Conservation (phyloP, 2,797 vertebrate genomes). For the Caiman crocodilus region DNA sequence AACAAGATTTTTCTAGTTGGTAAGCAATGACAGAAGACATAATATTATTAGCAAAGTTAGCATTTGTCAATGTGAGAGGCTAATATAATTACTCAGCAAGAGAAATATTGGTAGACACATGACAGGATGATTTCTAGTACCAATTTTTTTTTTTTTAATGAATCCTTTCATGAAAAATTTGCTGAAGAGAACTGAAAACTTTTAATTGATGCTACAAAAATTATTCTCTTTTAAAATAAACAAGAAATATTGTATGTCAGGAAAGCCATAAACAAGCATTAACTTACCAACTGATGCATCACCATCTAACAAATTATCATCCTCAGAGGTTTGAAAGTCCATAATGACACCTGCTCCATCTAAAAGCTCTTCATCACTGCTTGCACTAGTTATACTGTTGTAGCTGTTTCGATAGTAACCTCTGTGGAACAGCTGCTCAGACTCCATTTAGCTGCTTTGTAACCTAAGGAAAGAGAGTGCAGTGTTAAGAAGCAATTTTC, state of each 20-base stretch:
- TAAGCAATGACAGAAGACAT: not conserved
- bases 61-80: not conserved
- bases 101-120: not conserved
- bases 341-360: slow-evolving; percentile 96
- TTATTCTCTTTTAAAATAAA: not conserved
- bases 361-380: slow-evolving; percentile 98
- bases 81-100: not conserved
- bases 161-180: not conserved
- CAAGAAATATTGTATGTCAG: not conserved
- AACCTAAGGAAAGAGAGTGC: slow-evolving; percentile 77
- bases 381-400: slow-evolving; percentile 98
- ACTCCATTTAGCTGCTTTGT: slow-evolving; percentile 96
- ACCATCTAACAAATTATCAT: slow-evolving; percentile 97
- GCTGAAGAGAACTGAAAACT: not conserved
- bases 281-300: slow-evolving; percentile 93
- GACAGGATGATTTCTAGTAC: too few species aligned
- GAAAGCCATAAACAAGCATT: not conserved
- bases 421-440: slow-evolving; percentile 98
- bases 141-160: not conserved
- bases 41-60: not conserved
- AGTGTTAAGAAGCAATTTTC: slow-evolving; percentile 36
- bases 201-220: not conserved
- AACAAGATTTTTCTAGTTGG: not conserved
- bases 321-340: slow-evolving; percentile 99
- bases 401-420: slow-evolving; percentile 98